These are phyloP conservation scores for Contarinia nasturtii DNA, from an alignment of 1,140 invertebrate genomes.

Conservation along the genomic window DNA sequence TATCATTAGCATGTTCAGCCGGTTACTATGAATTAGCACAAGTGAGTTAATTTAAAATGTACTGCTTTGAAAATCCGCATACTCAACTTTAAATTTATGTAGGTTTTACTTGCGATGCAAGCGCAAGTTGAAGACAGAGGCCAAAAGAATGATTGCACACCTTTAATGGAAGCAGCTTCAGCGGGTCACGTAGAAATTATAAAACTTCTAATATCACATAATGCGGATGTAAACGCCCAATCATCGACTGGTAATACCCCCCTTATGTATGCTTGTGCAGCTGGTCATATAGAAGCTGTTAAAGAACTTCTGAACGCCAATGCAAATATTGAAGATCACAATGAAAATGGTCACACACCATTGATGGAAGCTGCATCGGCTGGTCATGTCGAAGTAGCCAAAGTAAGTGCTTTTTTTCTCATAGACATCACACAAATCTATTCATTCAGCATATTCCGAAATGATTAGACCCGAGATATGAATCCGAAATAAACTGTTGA, in stretches of 20 bases:
- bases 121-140: slow-evolving; percentile 93
- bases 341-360: slow-evolving; percentile 97
- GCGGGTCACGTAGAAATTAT: slow-evolving; percentile 92
- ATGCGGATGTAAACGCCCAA: slow-evolving; percentile 91
- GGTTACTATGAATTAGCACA: slow-evolving; percentile 87
- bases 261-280: slow-evolving; percentile 94
- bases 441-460: background rate
- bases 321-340: slow-evolving; percentile 94
- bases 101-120: slow-evolving; percentile 89
- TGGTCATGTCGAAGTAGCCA: slow-evolving; percentile 87
- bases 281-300: slow-evolving; percentile 87
- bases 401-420: slow-evolving; percentile 26
- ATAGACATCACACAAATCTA: background rate
- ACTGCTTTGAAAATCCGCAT: background rate
- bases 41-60: slow-evolving; percentile 27
- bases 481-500: no score
- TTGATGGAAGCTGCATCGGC: slow-evolving; percentile 97
- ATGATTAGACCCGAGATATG: slow-evolving; percentile 24
- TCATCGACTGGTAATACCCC: slow-evolving; percentile 91
- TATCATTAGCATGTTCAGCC: slow-evolving; percentile 81
- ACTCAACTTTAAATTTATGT: background rate
- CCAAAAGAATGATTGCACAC: slow-evolving; percentile 81
- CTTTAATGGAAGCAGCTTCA: slow-evolving; percentile 90
- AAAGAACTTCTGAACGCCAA: slow-evolving; percentile 70
- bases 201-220: slow-evolving; percentile 71